These are phyloP conservation scores for Spodoptera exigua DNA, from an alignment of 2,888 invertebrate genomes.

Conservation along the genomic window DNA sequence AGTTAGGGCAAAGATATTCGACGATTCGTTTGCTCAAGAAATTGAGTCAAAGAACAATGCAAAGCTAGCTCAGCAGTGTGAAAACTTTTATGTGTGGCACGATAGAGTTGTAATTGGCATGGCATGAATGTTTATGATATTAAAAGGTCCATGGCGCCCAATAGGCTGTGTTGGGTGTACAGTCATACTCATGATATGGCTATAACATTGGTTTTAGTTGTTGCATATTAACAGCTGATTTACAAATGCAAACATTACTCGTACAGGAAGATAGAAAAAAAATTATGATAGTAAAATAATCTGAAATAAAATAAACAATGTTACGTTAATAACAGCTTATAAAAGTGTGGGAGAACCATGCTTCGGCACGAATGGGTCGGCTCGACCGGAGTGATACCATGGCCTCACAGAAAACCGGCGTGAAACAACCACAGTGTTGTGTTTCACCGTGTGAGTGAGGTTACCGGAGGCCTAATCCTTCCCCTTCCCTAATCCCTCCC, in stretches of 20 bases:
- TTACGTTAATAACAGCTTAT: too few species aligned
- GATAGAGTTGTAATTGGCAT: slow-evolving; percentile 27
- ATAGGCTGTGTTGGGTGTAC: slow-evolving; percentile 62
- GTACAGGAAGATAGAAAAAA: too few species aligned
- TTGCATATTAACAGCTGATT: slow-evolving; percentile 64
- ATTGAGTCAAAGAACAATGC: slow-evolving; percentile 69
- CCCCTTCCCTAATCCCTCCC: too few species aligned
- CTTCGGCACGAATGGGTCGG: too few species aligned
- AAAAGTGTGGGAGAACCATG: too few species aligned
- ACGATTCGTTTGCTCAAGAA: slow-evolving; percentile 70
- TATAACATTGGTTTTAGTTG: slow-evolving; percentile 61
- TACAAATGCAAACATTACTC: slow-evolving; percentile 51
- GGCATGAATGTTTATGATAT: not conserved
- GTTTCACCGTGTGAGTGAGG: too few species aligned
- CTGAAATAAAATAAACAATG: too few species aligned
- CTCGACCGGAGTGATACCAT: too few species aligned
- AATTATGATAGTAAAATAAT: too few species aligned
- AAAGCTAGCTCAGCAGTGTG: slow-evolving; percentile 25
- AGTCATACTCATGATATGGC: slow-evolving; percentile 59
- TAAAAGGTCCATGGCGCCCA: slow-evolving; percentile 62
- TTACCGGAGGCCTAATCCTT: too few species aligned
- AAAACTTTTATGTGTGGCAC: not conserved
- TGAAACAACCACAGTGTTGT: too few species aligned
- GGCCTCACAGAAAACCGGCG: too few species aligned
- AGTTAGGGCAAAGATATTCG: slow-evolving; percentile 51